phyloP scores from a whole-genome alignment of 2,888 invertebrate species.

The Aricia artaxerxes region DNA sequence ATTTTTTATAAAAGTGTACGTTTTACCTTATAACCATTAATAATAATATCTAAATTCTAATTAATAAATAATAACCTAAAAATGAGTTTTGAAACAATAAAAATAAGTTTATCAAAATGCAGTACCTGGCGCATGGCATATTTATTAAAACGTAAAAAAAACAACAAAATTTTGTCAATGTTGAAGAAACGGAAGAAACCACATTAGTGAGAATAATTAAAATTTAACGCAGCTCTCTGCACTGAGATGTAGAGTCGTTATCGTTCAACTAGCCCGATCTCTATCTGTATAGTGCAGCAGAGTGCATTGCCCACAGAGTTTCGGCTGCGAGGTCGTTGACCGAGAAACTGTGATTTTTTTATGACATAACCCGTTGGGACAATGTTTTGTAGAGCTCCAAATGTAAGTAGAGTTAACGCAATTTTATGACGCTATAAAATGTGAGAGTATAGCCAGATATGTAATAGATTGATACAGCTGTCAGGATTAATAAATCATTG shows the following conservation, averaged over 20 bases:
- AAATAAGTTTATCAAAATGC: background rate
- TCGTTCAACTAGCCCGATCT: constrained; percentile 31
- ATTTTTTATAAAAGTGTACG: too few relatives aligned
- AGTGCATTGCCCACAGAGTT: constrained; percentile 48
- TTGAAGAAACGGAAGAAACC: too few relatives aligned
- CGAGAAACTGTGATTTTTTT: constrained; percentile 48
- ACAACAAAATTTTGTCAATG: too few relatives aligned
- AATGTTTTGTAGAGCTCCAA: constrained; percentile 30
- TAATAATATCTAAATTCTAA: too few relatives aligned
- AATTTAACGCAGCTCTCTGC: background rate
- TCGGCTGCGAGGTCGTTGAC: constrained; percentile 45
- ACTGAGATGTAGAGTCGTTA: constrained; percentile 12
- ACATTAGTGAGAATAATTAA: background rate
- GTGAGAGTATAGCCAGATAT: background rate
- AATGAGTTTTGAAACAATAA: too few relatives aligned
- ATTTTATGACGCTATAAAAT: constrained; percentile 26
- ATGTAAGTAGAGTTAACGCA: constrained; percentile 26
- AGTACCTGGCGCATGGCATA: background rate
- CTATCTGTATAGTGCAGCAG: constrained; percentile 37
- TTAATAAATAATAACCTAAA: too few relatives aligned
- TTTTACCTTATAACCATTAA: too few relatives aligned
- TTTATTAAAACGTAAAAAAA: background rate
- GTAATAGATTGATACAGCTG: background rate
- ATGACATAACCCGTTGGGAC: constrained; percentile 42
- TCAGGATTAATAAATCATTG: background rate